Percentiles rank a stretch among this genome's conserved stretches.
These are phyloP conservation scores for Steatornis caripensis DNA, from an alignment of 2,113 vertebrate species.

Conservation along the genomic window DNA sequence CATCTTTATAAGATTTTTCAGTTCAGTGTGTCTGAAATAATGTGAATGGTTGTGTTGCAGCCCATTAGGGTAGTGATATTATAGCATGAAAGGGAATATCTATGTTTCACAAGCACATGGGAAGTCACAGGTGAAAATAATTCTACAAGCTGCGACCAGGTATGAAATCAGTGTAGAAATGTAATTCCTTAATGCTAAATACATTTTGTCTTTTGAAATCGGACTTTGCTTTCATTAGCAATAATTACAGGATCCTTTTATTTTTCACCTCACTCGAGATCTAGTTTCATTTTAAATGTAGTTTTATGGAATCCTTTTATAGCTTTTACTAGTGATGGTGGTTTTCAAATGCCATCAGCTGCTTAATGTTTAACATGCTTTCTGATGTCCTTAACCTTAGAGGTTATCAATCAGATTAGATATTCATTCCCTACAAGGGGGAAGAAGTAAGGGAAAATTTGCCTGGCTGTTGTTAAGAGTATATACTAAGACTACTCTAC, in stretches of 20 bases:
- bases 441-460: not conserved
- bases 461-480: not conserved
- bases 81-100: not conserved
- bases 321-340: not conserved
- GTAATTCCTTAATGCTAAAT: not conserved
- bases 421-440: not conserved
- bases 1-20: not conserved
- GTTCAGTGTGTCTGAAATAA: not conserved
- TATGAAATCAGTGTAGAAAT: not conserved
- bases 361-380: conserved; percentile 72
- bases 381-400: conserved; percentile 34
- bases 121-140: not conserved
- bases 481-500: not conserved
- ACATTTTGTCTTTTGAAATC: not conserved
- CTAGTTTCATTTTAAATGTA: not conserved
- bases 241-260: not conserved
- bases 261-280: not conserved
- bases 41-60: not conserved
- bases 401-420: conserved; percentile 54
- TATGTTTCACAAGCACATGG: not conserved
- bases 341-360: not conserved
- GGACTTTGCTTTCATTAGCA: not conserved
- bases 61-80: not conserved
- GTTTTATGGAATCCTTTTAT: not conserved
- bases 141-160: not conserved